Base-by-base conservation (phyloP, 2,113 vertebrate species). In the Apteryx owenii region DNA sequence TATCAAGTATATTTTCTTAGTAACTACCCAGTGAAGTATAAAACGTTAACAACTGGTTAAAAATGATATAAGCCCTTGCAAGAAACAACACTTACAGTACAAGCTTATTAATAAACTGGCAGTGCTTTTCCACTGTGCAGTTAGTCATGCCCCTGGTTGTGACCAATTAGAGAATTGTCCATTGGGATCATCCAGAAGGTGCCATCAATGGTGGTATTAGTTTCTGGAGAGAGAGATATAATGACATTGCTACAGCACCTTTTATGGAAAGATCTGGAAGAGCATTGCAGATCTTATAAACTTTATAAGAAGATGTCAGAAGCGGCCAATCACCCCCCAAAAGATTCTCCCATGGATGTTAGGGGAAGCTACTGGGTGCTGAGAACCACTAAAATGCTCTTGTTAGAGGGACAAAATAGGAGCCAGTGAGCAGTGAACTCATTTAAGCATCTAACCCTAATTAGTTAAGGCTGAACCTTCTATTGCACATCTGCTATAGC, bases 341-440 rank as follows among this genome's bases (percentile, higher is more conserved):
- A 1, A 0, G 22, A 23, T 1, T 3, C 14, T 61, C 4, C 21
- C 14, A 38, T 3, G 13, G 36, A 22, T 5, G 11, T 19, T 31
- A 64, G 13, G 48, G 5, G 40, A 72, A 81, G 54, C 5, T 72
- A 46, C 8, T 21, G 64, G 3, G 5, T 12, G 7, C 21, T 3
- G 3, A 61, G 23, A 84, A 81, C 9, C n/a, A 72, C 40, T 18
- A 26, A 71, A 70, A 12, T 53, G 7, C 42, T 58, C 25, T n/a
- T 69, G 33, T 21, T 53, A 36, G 22, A 38, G 48, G 3, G 12
- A 11, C 36, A n/a, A 69, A 78, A 78, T 31, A 17, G 10, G 10
- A 62, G 12, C 36, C 22, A 17, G 2, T 20, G 12, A 44, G 7
- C 25, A 61, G 6, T 6, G 18, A 64, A 25, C 36, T 69, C 9